Base-by-base conservation (phyloP, 1,140 invertebrate genomes). In the Argopecten irradians region DNA sequence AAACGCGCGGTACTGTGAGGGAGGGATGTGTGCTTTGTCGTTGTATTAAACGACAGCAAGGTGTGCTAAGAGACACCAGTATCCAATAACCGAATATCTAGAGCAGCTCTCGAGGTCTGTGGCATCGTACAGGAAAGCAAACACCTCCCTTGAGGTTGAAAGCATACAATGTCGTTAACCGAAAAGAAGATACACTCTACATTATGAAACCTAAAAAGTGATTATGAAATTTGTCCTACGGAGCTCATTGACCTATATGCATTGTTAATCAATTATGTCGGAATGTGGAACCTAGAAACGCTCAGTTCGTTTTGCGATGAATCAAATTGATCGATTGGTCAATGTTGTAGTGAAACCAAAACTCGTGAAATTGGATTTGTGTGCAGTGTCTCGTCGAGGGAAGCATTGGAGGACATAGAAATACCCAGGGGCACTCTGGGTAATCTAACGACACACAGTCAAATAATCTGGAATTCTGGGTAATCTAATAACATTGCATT, bases 281-380 rank as follows among this genome's bases (percentile, higher is more conserved):
- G 55, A 28, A 7, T 28, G 55, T 71, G 55, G 55, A 71, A 16
- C 28, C 28, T n/a, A 3, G 55, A 16, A n/a, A 28, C 55, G n/a
- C 55, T 28, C 55, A 28, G 55, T 16, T 71, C 55, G 28, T 71
- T 71, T 71, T 71, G 28, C 55, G n/a, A 71, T 71, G 55, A 71
- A 71, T 71, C 55, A n/a, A 71, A 71, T 71, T 71, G 55, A 71
- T 71, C n/a, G 55, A 71, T 71, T 71, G 55, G 55, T 71, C 55
- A 71, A 71, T 71, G 16, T 16, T 28, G 28, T n/a, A 8, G 2
- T 5, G n/a, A 71, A 71, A 71, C 22, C 55, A 28, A 71, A 71
- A n/a, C 55, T 71, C 55, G 55, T 71, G 55, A 71, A 71, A 71
- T 71, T 71, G n/a, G 55, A 71, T 71, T 71, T 71, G 55, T 71